Base-by-base conservation (phyloP, 2,797 vertebrate species). In the Cephalopachus bancanus region DNA sequence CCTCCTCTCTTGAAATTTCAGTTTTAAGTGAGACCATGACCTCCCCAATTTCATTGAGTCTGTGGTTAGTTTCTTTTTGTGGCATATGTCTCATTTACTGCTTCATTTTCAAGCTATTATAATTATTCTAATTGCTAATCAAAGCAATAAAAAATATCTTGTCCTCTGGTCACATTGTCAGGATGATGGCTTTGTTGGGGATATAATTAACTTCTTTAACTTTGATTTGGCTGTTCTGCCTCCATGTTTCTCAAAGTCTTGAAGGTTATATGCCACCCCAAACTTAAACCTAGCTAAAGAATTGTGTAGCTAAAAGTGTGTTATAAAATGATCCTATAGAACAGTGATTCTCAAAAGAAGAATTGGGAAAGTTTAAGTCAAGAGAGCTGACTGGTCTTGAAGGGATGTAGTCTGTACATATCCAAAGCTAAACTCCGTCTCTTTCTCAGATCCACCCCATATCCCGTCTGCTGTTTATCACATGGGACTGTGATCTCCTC, bases 101-200 rank as follows among this genome's bases (percentile, higher is more conserved):
- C 59, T 89, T 93, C 7, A 24, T 89, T 86, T 83, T 74, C 78
- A 94, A 65, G 60, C 57, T 69, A 37, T 87, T 83, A 67, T 92
- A 59, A 89, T 90, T 92, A 89, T 67, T 90, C 87, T 92, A 30
- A 93, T 76, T 91, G 69, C 72, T 75, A 20, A 91, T 85, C 74
- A 78, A 53, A 81, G 22, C 57, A 89, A 85, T n/a, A 74, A 87
- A 72, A 80, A 81, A 19, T 84, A 44, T 7, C 51, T 92, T 85
- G 53, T 87, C 84, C 74, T 65, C 11, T 1, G 51, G 64, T 55
- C 72, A 37, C n/a, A 14, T 80, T 94, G 20, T 78, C 57, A 81
- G 49, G 65, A 55, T 53, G 28, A 62, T 67, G 64, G 30, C 75
- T 89, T 83, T 59, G 7, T 51, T 57, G 11, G 62, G 86, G 62